phyloP scores from a whole-genome alignment of 2,113 vertebrate species.

The Rhodinocichla rosea region DNA sequence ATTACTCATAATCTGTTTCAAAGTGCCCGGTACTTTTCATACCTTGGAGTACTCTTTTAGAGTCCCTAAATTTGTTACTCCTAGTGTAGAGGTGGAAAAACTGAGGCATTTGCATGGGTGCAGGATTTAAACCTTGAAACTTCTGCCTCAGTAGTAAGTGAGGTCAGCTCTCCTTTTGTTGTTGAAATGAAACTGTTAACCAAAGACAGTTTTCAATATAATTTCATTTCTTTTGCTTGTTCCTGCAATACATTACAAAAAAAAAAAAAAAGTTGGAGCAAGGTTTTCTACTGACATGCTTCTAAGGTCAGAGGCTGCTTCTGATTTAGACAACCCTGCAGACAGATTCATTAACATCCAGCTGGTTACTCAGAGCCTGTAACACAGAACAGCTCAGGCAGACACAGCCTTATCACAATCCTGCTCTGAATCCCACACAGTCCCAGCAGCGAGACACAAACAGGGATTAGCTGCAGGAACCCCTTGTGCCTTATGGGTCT shows the following conservation, averaged over 20 bases:
- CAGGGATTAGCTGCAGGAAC: background rate
- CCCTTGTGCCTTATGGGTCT: background rate
- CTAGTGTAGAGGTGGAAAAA: background rate
- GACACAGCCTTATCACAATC: background rate
- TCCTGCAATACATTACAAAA: constrained; percentile 17
- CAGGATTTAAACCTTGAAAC: background rate
- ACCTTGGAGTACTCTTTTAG: background rate
- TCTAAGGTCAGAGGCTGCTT: background rate
- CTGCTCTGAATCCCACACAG: background rate
- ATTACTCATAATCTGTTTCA: background rate
- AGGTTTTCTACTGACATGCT: background rate
- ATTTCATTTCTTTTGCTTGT: constrained; percentile 26
- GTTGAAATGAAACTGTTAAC: constrained; percentile 24
- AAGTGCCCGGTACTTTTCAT: background rate
- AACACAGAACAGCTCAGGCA: background rate
- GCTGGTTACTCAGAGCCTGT: background rate
- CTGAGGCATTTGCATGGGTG: background rate
- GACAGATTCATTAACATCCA: background rate
- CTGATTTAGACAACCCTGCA: background rate
- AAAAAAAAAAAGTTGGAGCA: background rate
- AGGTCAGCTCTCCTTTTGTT: constrained; percentile 8
- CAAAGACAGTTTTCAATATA: background rate
- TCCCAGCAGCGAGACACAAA: background rate
- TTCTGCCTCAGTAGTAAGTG: background rate
- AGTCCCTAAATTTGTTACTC: background rate